phyloP scores from a whole-genome alignment of 2,113 vertebrate species.

The Apteryx mantelli region DNA sequence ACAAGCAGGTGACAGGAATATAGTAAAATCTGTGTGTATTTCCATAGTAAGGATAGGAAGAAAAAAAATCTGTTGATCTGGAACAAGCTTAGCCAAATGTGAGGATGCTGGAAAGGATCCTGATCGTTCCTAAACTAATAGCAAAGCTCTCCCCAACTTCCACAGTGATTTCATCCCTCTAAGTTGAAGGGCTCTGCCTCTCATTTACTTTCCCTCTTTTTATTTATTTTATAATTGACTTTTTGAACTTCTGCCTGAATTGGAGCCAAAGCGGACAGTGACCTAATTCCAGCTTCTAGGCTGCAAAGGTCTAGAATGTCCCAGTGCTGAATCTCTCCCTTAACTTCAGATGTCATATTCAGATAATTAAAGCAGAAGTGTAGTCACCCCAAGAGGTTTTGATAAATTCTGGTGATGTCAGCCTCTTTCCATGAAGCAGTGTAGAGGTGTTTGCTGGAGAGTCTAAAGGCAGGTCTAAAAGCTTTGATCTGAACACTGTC shows the following conservation, averaged over 20 bases:
- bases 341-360: not conserved
- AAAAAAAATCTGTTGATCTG: not conserved
- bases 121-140: not conserved
- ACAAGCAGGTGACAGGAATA: not conserved
- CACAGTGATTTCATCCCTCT: not conserved
- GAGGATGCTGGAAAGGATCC: not conserved
- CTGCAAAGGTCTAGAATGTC: not conserved
- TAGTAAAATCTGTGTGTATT: not conserved
- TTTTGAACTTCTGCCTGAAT: constrained; percentile 46
- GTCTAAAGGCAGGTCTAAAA: too few species aligned
- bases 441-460: too few species aligned
- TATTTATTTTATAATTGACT: constrained; percentile 51
- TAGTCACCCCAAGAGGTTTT: not conserved
- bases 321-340: not conserved
- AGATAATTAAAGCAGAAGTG: not conserved
- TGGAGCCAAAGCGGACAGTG: not conserved
- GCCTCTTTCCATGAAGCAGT: too few species aligned
- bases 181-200: constrained; percentile 17
- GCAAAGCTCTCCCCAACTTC: not conserved
- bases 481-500: too few species aligned
- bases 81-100: accelerated
- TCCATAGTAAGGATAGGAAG: not conserved
- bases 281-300: constrained; percentile 40
- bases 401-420: too few species aligned
- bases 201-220: constrained; percentile 28